Percentiles rank a stretch among this genome's conserved stretches.
These are phyloP conservation scores for Conchocele bisecta DNA, from an alignment of 2,888 invertebrate species.

Conservation along the genomic window DNA sequence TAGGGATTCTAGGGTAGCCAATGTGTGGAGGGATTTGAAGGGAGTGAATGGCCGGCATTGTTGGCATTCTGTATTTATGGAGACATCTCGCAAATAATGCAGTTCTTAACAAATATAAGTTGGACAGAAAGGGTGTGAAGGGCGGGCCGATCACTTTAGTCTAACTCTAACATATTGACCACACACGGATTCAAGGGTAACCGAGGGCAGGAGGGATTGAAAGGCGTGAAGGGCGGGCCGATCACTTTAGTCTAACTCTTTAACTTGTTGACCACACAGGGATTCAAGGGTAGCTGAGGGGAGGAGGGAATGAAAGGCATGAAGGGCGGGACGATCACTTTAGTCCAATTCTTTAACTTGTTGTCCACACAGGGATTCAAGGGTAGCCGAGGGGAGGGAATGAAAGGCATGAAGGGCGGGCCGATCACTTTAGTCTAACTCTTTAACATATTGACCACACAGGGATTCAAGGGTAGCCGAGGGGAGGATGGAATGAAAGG, in stretches of 20 bases:
- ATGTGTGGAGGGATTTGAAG: background rate
- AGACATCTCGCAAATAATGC: no score
- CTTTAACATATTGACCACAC: no score
- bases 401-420: constrained; percentile 2
- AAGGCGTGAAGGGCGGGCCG: background rate
- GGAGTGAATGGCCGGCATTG: no score
- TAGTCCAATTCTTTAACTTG: no score
- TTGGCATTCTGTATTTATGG: no score
- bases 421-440: background rate
- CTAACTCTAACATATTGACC: no score
- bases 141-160: no score
- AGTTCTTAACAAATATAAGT: no score
- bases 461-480: constrained; percentile 31
- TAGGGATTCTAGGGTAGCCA: background rate
- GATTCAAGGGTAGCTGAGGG: background rate
- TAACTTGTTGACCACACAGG: background rate
- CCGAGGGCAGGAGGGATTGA: background rate
- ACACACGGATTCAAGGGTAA: background rate
- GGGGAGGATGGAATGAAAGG: constrained; percentile 34
- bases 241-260: background rate
- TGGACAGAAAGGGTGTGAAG: background rate
- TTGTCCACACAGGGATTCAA: background rate
- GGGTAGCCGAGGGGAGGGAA: background rate
- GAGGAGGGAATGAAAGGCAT: constrained; percentile 1
- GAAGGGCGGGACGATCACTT: no score